Conservation (phyloP, 2,113 vertebrate genomes). For the Herpetotheres cachinnans region DNA sequence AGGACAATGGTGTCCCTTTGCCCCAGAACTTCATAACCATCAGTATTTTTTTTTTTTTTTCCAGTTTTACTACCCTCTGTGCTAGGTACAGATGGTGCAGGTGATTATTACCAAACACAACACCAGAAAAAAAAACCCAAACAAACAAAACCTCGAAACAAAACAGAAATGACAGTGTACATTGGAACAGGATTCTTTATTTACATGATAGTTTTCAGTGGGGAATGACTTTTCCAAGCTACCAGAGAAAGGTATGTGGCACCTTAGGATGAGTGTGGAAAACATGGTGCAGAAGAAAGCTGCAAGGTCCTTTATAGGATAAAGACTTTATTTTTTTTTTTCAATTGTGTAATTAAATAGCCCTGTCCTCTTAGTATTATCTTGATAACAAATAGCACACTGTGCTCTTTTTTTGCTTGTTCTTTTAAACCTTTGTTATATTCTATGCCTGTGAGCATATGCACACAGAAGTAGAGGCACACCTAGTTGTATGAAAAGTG, state of each 20-base stretch:
- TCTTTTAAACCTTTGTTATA: neutral
- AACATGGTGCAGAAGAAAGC: neutral
- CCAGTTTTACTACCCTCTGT: neutral
- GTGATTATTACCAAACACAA: neutral
- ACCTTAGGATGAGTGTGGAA: neutral
- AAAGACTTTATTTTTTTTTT: neutral
- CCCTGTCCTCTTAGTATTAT: neutral
- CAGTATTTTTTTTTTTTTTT: neutral
- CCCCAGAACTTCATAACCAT: neutral
- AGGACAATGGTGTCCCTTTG: neutral
- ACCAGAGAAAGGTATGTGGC: neutral
- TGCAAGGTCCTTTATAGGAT: neutral
- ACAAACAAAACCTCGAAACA: neutral
- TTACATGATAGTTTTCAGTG: neutral
- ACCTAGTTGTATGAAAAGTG: neutral
- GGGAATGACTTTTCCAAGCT: neutral
- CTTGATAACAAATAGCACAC: neutral
- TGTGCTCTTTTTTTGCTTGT: rapidly evolving
- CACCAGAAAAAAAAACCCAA: neutral
- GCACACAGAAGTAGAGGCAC: neutral
- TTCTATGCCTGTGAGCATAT: neutral
- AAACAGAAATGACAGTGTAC: neutral
- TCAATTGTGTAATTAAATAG: neutral
- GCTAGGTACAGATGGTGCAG: neutral
- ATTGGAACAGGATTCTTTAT: neutral